These are phyloP conservation scores for Drosophila testacea DNA, from an alignment of 2,888 invertebrate species.

Conservation along the genomic window DNA sequence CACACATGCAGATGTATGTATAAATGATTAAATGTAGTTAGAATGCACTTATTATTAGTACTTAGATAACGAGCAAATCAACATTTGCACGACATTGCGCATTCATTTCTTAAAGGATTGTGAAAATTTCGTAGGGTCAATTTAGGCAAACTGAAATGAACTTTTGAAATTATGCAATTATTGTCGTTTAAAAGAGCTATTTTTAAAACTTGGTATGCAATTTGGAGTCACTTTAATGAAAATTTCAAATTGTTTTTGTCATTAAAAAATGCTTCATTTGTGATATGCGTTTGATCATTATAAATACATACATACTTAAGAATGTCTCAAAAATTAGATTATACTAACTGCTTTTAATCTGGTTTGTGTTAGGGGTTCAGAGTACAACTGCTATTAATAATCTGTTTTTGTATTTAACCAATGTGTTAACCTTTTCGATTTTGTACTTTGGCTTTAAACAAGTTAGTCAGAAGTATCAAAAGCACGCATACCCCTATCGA, in stretches of 20 bases:
- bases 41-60: slow-evolving; percentile 12
- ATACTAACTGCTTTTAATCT: slow-evolving; percentile 27
- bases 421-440: slow-evolving; percentile 18
- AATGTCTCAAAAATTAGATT: slow-evolving; percentile 18
- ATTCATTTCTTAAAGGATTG: background rate
- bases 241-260: background rate
- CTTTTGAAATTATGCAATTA: slow-evolving; percentile 11
- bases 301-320: background rate
- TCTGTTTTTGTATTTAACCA: background rate
- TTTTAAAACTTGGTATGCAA: background rate
- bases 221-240: background rate
- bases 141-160: background rate
- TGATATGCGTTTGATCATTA: background rate
- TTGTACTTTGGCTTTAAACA: slow-evolving; percentile 29
- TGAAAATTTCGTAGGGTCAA: background rate
- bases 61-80: slow-evolving; percentile 13
- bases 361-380: slow-evolving; percentile 20
- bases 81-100: background rate
- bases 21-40: slow-evolving; percentile 5
- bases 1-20: no score
- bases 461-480: slow-evolving; percentile 9
- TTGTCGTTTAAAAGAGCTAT: background rate
- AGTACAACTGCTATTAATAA: slow-evolving; percentile 18
- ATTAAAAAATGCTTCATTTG: background rate
- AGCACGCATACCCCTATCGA: background rate